A percentile compares a stretch with the other conserved stretches of the same genome.
These are phyloP conservation scores for Solen grandis DNA, from an alignment of 1,140 invertebrate species.

Conservation along the genomic window DNA sequence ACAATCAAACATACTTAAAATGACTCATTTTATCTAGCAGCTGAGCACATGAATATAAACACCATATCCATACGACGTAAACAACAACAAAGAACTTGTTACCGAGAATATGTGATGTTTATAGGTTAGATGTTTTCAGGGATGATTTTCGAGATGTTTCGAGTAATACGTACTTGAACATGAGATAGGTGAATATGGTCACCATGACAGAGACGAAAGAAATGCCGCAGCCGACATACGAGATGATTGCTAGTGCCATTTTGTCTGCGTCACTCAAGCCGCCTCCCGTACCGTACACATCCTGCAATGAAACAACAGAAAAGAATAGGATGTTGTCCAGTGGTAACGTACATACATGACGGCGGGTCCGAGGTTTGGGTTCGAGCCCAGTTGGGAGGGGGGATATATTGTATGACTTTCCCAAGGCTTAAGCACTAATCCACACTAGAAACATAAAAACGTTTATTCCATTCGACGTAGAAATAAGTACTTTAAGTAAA, in stretches of 20 bases:
- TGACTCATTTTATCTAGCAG: too few species aligned
- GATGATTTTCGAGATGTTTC: too few species aligned
- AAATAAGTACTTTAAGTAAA: too few species aligned
- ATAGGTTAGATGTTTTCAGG: too few species aligned
- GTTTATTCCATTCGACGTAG: too few species aligned
- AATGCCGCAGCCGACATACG: conserved; percentile 82
- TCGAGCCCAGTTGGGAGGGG: not conserved
- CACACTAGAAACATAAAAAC: too few species aligned
- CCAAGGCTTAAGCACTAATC: too few species aligned
- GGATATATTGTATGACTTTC: not conserved
- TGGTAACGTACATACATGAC: not conserved
- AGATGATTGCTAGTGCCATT: conserved; percentile 80
- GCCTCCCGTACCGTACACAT: conserved; percentile 66
- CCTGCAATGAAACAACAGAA: conserved; percentile 61
- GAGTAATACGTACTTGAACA: conserved; percentile 82
- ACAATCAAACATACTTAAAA: too few species aligned
- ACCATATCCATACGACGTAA: too few species aligned
- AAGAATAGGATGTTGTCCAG: not conserved
- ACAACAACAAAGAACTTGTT: too few species aligned
- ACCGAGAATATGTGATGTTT: too few species aligned
- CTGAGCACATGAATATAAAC: too few species aligned
- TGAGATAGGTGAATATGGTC: conserved; percentile 82
- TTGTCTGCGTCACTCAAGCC: conserved; percentile 66
- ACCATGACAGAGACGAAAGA: conserved; percentile 80
- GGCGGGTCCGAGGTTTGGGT: not conserved